A percentile compares a stretch with the other conserved stretches of the same genome.
phyloP scores from a whole-genome alignment of 1,140 invertebrate genomes.

The Semibalanus balanoides region DNA sequence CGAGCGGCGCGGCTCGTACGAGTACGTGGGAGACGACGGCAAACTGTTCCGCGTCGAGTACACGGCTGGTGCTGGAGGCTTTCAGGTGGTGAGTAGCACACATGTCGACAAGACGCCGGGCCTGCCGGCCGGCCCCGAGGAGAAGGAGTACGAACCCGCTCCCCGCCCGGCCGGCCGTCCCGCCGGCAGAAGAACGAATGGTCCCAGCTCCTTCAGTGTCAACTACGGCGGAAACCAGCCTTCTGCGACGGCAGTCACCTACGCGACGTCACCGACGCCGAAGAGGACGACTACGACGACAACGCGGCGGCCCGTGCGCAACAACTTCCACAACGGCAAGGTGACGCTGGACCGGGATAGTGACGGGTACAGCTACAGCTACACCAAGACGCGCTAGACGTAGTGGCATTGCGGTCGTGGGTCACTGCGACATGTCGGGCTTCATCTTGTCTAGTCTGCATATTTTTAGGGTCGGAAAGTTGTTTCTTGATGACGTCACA shows the following conservation, averaged over 20 bases:
- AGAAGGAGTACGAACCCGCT: too few species aligned
- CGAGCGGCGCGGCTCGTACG: conserved; percentile 65
- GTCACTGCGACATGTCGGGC: too few species aligned
- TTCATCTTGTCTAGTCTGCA: too few species aligned
- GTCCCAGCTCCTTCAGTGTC: not conserved
- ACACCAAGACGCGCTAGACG: not conserved
- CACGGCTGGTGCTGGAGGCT: conserved; percentile 70
- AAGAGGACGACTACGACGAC: not conserved
- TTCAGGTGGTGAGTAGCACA: conserved; percentile 30
- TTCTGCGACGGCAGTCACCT: too few species aligned
- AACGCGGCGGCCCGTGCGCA: not conserved
- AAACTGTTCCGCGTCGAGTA: conserved; percentile 64
- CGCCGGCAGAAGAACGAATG: too few species aligned
- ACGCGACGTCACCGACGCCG: too few species aligned
- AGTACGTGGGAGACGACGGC: conserved; percentile 68
- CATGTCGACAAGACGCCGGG: not conserved
- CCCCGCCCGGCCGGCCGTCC: too few species aligned
- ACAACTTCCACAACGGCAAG: not conserved
- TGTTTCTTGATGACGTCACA: too few species aligned
- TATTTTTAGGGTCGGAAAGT: too few species aligned
- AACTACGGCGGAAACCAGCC: not conserved
- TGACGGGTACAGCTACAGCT: not conserved
- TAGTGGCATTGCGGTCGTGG: too few species aligned
- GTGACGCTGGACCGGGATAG: not conserved
- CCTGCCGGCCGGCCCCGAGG: too few species aligned